Conservation (phyloP, 2,797 vertebrate species). For the Neomorphus geoffroyi region DNA sequence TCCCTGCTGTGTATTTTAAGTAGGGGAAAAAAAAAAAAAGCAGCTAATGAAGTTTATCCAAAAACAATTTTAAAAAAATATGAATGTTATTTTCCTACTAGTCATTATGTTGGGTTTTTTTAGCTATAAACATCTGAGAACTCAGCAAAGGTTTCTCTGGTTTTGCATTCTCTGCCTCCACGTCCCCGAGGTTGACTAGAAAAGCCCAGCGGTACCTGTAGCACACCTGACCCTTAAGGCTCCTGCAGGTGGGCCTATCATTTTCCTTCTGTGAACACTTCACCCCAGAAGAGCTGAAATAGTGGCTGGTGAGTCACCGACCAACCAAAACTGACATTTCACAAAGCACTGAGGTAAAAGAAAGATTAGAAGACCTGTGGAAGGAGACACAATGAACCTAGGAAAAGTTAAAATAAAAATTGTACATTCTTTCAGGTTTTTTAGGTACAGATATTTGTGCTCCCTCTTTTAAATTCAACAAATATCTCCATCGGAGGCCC, state of each 20-base stretch:
- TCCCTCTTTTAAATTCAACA: not conserved
- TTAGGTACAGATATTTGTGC: not conserved
- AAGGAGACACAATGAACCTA: not conserved
- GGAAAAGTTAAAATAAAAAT: not conserved
- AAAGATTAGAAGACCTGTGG: not conserved
- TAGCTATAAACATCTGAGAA: not conserved
- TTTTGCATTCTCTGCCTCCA: not conserved
- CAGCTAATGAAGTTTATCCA: not conserved
- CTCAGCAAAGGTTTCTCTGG: not conserved
- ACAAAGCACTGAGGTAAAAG: not conserved
- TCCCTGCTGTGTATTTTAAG: not conserved
- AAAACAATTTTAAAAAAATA: not conserved
- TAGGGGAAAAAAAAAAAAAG: not conserved
- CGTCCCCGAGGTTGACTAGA: not conserved
- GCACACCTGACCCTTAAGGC: not conserved
- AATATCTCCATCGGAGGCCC: not conserved
- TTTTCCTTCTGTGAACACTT: not conserved
- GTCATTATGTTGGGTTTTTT: not conserved
- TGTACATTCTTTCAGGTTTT: not conserved
- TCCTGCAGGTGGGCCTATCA: not conserved
- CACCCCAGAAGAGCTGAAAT: not conserved
- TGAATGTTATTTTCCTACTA: not conserved
- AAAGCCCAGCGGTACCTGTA: not conserved
- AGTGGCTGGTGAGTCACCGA: not conserved
- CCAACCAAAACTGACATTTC: not conserved